Conservation (phyloP, 2,888 invertebrate genomes). For the Ennomos fuscantarius region DNA sequence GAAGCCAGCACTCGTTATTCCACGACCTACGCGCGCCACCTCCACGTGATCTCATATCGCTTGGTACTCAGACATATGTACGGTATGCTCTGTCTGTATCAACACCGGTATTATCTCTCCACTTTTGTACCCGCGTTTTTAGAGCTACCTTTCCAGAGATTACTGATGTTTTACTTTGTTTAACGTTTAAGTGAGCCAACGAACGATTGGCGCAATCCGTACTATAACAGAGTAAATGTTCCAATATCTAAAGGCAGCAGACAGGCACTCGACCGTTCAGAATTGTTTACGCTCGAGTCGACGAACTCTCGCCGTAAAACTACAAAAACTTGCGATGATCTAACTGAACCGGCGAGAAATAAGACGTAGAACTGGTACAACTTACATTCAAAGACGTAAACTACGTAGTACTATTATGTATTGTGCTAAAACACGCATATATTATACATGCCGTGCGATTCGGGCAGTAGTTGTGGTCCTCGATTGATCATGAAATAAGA, state of each 20-base stretch:
- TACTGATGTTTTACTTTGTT: neutral
- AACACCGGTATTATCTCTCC: constrained; percentile 5
- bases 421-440: too few species aligned
- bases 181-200: neutral
- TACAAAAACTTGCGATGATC: constrained; percentile 24
- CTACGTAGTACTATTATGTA: too few species aligned
- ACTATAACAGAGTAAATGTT: neutral
- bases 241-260: constrained; percentile 20
- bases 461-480: neutral
- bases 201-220: too few species aligned
- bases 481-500: constrained; percentile 11
- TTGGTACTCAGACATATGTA: constrained; percentile 18
- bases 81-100: neutral
- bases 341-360: constrained; percentile 13
- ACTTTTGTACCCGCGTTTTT: neutral
- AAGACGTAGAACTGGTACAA: too few species aligned
- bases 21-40: constrained; percentile 34
- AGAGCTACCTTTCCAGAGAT: too few species aligned
- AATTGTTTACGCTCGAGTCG: constrained; percentile 27
- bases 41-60: constrained; percentile 40
- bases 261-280: constrained; percentile 23
- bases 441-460: too few species aligned
- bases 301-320: constrained; percentile 24
- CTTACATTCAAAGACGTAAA: constrained; percentile 3
- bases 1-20: constrained; percentile 32